Evolutionary conservation across 2,888 invertebrate species (phyloP).

Genomic region (Pseudococcus viburni): DNA sequence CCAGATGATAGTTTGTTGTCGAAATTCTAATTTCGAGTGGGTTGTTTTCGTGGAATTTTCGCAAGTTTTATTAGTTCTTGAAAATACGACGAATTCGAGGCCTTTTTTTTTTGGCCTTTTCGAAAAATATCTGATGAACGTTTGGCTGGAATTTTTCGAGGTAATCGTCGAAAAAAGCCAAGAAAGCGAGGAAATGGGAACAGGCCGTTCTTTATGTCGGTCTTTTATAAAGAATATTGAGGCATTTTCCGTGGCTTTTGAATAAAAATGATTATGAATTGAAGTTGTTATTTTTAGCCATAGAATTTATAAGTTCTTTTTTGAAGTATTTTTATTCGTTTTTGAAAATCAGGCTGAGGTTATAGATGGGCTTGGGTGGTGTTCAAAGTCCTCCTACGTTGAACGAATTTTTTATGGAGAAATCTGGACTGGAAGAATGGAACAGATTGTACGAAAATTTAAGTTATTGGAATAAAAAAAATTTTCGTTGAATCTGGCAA

Average conservation of each 20-base stretch:
- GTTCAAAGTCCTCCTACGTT: not conserved
- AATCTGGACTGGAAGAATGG: too few relatives aligned
- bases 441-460: too few relatives aligned
- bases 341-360: not conserved
- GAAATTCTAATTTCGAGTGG: not conserved
- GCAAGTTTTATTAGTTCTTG: not conserved
- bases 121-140: not conserved
- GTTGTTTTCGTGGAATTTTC: not conserved
- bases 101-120: not conserved
- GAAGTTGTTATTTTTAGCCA: not conserved
- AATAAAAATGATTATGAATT: not conserved
- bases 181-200: not conserved
- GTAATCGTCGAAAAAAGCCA: not conserved
- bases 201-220: not conserved
- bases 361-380: not conserved
- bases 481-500: too few relatives aligned
- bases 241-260: not conserved
- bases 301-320: too few relatives aligned
- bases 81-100: not conserved
- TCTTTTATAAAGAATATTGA: not conserved
- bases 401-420: too few relatives aligned
- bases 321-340: not conserved
- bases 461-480: too few relatives aligned
- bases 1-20: not conserved
- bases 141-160: not conserved